These are phyloP conservation scores for Serinus canaria DNA, from an alignment of 2,113 vertebrate species.

Conservation along the genomic window DNA sequence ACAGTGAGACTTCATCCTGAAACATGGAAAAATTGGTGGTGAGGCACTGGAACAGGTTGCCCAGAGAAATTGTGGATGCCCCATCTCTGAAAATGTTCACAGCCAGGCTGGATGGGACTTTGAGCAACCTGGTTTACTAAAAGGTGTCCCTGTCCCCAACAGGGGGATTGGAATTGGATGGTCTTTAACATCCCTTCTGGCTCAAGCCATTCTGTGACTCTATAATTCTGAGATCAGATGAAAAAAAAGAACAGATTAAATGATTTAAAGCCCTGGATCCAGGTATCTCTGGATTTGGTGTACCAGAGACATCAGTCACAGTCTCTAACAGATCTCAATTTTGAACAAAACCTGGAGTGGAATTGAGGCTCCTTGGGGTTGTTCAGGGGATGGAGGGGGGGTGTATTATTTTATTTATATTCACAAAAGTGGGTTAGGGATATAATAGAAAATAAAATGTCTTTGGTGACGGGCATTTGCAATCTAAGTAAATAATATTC, in stretches of 20 bases:
- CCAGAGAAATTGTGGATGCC: not conserved
- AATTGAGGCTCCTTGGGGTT: not conserved
- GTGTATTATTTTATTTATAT: not conserved
- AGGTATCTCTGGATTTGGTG: not conserved
- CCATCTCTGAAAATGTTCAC: not conserved
- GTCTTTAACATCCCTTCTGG: not conserved
- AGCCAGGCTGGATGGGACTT: not conserved
- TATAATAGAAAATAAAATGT: not conserved
- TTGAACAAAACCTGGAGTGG: not conserved
- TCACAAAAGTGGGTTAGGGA: not conserved
- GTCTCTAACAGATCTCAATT: not conserved
- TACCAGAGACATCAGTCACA: not conserved
- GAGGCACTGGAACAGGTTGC: not conserved
- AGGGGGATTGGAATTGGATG: not conserved
- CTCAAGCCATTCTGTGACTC: not conserved
- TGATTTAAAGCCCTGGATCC: not conserved
- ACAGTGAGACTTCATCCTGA: not conserved
- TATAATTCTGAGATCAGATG: not conserved
- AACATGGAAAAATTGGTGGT: not conserved
- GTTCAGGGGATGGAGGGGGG: accelerated
- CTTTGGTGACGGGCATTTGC: not conserved
- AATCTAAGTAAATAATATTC: not conserved
- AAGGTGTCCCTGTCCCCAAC: not conserved
- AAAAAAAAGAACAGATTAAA: not conserved
- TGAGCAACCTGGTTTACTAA: not conserved